phyloP scores from a whole-genome alignment of 1,140 invertebrate genomes.

The Anastrepha ludens region DNA sequence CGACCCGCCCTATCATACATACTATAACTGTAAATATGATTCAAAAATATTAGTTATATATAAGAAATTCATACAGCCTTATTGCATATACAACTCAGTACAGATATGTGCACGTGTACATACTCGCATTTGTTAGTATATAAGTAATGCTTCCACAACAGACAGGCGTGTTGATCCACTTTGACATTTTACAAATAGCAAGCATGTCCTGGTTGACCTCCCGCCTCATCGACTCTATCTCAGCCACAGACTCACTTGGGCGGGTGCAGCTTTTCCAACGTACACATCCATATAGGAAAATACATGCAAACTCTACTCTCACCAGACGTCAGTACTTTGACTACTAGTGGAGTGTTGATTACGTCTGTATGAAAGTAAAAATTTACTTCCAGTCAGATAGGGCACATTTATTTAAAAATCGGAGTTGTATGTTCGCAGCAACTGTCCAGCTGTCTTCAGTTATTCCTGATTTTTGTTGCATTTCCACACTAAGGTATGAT shows the following conservation, averaged over 20 bases:
- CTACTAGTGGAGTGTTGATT: not conserved
- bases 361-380: slow-evolving; percentile 7
- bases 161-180: slow-evolving; percentile 64
- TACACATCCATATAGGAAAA: not conserved
- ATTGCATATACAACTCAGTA: not conserved
- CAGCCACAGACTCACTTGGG: not conserved
- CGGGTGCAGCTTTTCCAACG: not conserved
- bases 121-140: not conserved
- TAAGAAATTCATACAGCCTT: not conserved
- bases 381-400: not conserved
- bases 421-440: not conserved
- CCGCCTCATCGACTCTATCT: slow-evolving; percentile 24
- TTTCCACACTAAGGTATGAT: not conserved
- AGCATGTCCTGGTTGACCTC: slow-evolving; percentile 20
- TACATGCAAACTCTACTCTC: not conserved
- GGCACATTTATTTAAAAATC: not conserved
- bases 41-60: not conserved
- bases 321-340: not conserved
- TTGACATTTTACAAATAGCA: slow-evolving; percentile 69
- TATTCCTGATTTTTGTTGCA: no score
- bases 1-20: no score
- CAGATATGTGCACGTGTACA: not conserved
- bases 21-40: no score
- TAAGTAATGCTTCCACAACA: not conserved
- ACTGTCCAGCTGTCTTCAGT: not conserved